Base-by-base conservation (phyloP, 2,113 vertebrate species). In the Ibidorhyncha struthersii region DNA sequence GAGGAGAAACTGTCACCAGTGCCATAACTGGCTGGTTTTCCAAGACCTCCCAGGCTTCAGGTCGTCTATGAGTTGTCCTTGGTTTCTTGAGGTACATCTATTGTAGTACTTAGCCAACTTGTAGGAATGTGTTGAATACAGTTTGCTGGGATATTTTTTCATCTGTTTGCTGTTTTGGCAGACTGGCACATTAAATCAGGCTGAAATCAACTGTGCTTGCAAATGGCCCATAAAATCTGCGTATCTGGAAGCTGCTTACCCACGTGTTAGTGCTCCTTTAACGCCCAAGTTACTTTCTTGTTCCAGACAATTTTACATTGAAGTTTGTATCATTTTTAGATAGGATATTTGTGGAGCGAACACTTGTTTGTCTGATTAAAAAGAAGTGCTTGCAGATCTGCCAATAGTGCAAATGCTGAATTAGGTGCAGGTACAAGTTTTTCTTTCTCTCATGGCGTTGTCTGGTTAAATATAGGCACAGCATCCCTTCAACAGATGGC, bases 401-500 rank as follows among this genome's bases (percentile, higher is more conserved):
- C 72, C 95, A 66, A 9, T 86, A 74, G 74, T 74, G 55, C 74
- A 90, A 72, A 89, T 50, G 12, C 72, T 92, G 92, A 80, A 85
- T 98, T 97, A 94, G 93, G 82, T 93, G 79, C 66, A 70, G 86
- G 94, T 79, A 76, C 0, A 19, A 96, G 86, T 74, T 89, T 66
- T 89, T 58, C 41, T 82, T 95, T 88, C 45, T 87, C 36, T 95
- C 1, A 0, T 86, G 67, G 79, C 8, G 12, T 82, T 90, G 61
- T 91, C 83, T 96, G 61, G 30, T 63, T 93, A n/a, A 59, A 56
- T 72, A 93, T 85, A 96, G 94, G 82, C 70, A 74, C 50, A 77
- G 56, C 86, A 81, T 92, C 89, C 80, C 81, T 94, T 18, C 73
- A 93, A 21, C 91, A 97, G 92, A 97, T 86, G 94, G 78, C 86